These are phyloP conservation scores for Glareola pratincola DNA, from an alignment of 2,113 vertebrate species.

Conservation along the genomic window DNA sequence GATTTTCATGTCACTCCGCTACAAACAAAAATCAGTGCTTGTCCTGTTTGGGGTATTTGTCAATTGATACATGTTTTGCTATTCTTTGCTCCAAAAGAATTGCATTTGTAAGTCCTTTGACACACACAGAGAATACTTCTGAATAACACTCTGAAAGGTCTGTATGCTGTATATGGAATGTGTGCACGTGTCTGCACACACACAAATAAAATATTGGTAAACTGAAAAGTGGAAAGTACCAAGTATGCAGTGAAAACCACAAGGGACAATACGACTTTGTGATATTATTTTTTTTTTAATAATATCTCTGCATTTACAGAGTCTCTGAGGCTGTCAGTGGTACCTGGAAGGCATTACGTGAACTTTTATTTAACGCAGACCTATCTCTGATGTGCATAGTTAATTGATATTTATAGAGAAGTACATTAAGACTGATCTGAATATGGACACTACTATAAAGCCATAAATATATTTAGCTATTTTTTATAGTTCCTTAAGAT, in stretches of 20 bases:
- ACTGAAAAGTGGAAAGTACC: neutral
- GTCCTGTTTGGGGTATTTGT: neutral
- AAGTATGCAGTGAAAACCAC: neutral
- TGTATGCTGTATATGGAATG: neutral
- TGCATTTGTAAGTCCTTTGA: neutral
- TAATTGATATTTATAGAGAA: slow-evolving; percentile 31
- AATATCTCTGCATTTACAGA: neutral
- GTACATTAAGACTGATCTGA: neutral
- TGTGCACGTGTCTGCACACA: neutral
- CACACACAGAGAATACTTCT: neutral
- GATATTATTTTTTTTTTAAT: neutral
- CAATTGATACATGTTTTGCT: neutral
- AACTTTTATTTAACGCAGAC: neutral
- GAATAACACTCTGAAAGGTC: neutral
- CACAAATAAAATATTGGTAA: neutral
- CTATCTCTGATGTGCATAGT: neutral
- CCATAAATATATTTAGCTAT: neutral
- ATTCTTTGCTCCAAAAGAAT: neutral
- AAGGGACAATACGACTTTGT: neutral
- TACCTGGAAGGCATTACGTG: neutral
- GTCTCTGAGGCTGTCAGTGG: neutral
- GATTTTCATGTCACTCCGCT: neutral
- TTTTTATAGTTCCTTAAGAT: slow-evolving; percentile 13
- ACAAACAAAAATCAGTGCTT: neutral
- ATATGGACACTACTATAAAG: neutral